Evolutionary conservation across 1,140 invertebrate species (phyloP), one percentile per base, ranked within the genome.

Genomic region (Chelonus insularis): DNA sequence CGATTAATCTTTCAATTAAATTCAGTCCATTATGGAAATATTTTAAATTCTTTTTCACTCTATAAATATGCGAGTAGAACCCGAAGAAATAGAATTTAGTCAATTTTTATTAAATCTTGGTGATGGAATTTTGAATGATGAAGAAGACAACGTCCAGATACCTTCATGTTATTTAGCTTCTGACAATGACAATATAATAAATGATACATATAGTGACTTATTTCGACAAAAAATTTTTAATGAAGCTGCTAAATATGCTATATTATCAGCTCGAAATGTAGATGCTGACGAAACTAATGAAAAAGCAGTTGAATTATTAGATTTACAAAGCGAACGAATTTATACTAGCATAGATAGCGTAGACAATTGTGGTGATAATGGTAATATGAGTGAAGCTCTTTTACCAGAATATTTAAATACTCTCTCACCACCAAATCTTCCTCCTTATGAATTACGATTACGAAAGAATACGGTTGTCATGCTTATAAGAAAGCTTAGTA

Each of bases 251-350:
- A 39, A 39, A n/a, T n/a, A 3, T 9, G 36, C 36, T 3, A 39
- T 39, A 39, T 39, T 39, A 39, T 39, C 36, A 4, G 8, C 9
- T n/a, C 8, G 36, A 11, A 39, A 39, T 60, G 45, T 52, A 1
- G 36, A 59, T 51, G 66, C 63, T 12, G 32, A 65, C n/a, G 32
- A 63, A 54, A 63, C 65, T 8, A 70, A 72, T 47, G 39, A 60
- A 8, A 47, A 48, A 48, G 60, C 67, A 8, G 9, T 72, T 16
- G 51, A 54, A 14, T 16, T 55, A 62, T 56, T 45, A n/a, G 34
- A 52, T 41, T 6, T 4, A 60, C 3, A 21, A 34, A 51, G 16
- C 1, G 32, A 51, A 60, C 32, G 32, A 3, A 60, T 39, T 36
- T 45, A 54, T 21, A 54, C 32, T n/a, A 34, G 58, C 20, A 21